Conservation (phyloP, 2,888 invertebrate genomes). For the Eupeodes latifasciatus region DNA sequence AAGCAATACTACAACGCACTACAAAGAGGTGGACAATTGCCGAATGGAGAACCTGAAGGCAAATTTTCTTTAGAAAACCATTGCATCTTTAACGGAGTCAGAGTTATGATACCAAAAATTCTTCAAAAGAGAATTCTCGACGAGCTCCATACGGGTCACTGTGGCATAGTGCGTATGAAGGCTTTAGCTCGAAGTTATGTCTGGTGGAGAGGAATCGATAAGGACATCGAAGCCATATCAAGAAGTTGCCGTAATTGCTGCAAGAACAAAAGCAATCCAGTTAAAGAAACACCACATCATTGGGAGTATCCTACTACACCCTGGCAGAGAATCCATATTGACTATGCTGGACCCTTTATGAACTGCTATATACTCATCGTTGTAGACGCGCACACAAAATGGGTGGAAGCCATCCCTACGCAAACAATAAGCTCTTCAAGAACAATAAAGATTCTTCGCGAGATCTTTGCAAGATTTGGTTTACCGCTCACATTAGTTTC, state of each 20-base stretch:
- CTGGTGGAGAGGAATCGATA: conserved; percentile 46
- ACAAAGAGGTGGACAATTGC: neutral
- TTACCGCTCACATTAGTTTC: conserved; percentile 34
- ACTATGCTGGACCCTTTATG: conserved; percentile 47
- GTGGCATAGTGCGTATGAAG: conserved; percentile 17
- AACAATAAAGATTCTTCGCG: conserved; percentile 29
- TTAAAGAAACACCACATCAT: neutral
- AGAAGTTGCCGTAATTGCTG: conserved; percentile 14
- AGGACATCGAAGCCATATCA: conserved; percentile 40
- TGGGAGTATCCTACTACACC: conserved; percentile 16
- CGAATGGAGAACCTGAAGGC: conserved; percentile 15
- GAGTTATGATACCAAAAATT: conserved; percentile 50
- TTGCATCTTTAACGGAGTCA: conserved; percentile 36
- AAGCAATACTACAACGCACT: conserved; percentile 11
- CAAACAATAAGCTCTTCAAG: conserved; percentile 19
- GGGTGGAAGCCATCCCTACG: conserved; percentile 51
- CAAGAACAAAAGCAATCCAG: neutral
- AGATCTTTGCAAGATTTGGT: conserved; percentile 48
- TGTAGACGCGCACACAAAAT: conserved; percentile 51
- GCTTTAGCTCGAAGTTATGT: conserved; percentile 50
- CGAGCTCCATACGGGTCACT: conserved; percentile 13
- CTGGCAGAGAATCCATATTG: conserved; percentile 41
- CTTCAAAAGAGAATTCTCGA: conserved; percentile 34
- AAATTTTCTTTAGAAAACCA: conserved; percentile 27
- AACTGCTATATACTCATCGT: conserved; percentile 40